Evolutionary conservation across 1,140 invertebrate species (phyloP).

Genomic region (Eueides isabella): DNA sequence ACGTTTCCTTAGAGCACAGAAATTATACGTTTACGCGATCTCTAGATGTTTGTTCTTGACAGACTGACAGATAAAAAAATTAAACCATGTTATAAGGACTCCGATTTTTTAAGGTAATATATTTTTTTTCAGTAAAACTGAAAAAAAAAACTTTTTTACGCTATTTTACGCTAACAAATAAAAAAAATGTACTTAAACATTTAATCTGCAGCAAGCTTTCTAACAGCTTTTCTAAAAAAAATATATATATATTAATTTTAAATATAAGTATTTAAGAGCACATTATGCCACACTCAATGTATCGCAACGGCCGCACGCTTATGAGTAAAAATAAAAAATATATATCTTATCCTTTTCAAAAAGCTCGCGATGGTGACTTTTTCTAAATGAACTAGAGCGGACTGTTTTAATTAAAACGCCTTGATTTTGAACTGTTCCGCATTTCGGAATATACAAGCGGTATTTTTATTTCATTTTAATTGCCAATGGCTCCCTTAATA

Average conservation of each 20-base stretch:
- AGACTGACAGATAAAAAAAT: no score
- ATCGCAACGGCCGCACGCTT: neutral
- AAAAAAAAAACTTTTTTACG: no score
- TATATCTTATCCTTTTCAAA: slow-evolving; percentile 31
- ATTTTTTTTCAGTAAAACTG: no score
- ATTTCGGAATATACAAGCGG: neutral
- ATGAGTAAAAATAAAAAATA: slow-evolving; percentile 11
- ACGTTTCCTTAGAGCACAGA: no score
- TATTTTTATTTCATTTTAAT: neutral
- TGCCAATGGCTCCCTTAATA: neutral
- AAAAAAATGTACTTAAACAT: neutral
- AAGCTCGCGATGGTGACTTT: neutral
- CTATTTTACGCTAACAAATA: no score
- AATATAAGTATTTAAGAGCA: neutral
- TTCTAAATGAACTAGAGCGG: slow-evolving; percentile 36
- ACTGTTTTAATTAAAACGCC: slow-evolving; percentile 45
- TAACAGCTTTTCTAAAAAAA: neutral
- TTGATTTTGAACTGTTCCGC: slow-evolving; percentile 23
- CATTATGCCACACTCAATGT: neutral
- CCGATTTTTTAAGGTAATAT: no score
- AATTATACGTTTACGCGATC: no score
- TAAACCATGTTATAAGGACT: no score
- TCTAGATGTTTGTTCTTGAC: no score
- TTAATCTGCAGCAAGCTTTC: neutral
- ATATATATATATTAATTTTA: neutral